Conservation (phyloP, 2,888 invertebrate genomes). For the Spisula solida region DNA sequence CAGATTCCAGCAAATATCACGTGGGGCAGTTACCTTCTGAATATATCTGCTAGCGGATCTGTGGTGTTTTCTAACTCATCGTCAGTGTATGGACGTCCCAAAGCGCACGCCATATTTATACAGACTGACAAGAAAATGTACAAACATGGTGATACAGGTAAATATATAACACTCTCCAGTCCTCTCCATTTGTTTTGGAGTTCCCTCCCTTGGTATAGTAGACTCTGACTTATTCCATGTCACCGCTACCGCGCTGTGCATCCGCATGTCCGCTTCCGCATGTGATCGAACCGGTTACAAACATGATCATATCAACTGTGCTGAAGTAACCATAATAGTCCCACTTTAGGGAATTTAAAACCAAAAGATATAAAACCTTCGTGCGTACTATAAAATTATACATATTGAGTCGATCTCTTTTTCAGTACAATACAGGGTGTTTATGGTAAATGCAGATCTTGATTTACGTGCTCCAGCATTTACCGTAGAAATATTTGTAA, state of each 20-base stretch:
- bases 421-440: conserved; percentile 51
- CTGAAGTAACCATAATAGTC: no score
- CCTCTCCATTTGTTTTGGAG: no score
- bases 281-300: no score
- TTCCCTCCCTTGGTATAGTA: no score
- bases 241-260: no score
- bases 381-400: no score
- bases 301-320: no score
- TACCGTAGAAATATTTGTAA: conserved; percentile 43
- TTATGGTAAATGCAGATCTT: conserved; percentile 38
- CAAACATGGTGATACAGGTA: conserved; percentile 83
- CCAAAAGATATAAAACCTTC: no score
- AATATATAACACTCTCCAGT: conserved; percentile 22
- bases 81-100: conserved; percentile 35
- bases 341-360: no score
- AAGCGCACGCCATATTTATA: conserved; percentile 74
- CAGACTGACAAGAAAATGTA: conserved; percentile 84
- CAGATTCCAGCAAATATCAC: conserved; percentile 49
- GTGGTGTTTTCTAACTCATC: conserved; percentile 54
- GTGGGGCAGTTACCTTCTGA: conserved; percentile 52
- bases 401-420: neutral
- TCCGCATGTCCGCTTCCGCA: no score
- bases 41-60: conserved; percentile 44
- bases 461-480: conserved; percentile 15
- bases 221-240: no score